Evolutionary conservation across 2,797 vertebrate species (phyloP).

Genomic region (Eutrigla gurnardus): DNA sequence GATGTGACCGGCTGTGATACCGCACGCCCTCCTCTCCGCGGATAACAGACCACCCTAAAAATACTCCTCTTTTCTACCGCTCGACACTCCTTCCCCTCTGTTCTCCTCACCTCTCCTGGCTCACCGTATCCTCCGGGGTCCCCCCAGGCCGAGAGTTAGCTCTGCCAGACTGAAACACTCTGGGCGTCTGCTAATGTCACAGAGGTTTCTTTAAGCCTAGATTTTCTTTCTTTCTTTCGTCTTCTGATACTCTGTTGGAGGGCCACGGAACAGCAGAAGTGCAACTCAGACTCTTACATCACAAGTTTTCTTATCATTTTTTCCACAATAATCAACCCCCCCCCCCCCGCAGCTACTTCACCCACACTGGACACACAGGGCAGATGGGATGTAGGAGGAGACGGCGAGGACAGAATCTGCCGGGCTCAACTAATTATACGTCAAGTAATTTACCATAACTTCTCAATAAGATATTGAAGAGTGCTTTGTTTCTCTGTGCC

Average conservation of each 20-base stretch:
- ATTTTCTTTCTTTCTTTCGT: slow-evolving; percentile 45
- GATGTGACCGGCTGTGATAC: slow-evolving; percentile 76
- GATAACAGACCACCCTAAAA: slow-evolving; percentile 85
- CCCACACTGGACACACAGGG: slow-evolving; percentile 80
- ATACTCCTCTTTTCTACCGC: slow-evolving; percentile 72
- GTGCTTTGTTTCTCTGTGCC: slow-evolving; percentile 56
- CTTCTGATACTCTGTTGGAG: slow-evolving; percentile 40
- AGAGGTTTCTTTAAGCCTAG: slow-evolving; percentile 57
- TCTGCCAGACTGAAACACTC: slow-evolving; percentile 69
- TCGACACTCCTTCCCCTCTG: slow-evolving; percentile 42
- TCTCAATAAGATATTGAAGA: slow-evolving; percentile 60
- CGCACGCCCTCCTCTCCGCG: slow-evolving; percentile 58
- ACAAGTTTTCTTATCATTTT: slow-evolving; percentile 74
- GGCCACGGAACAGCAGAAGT: slow-evolving; percentile 55
- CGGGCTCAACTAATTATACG: slow-evolving; percentile 72
- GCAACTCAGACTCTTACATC: slow-evolving; percentile 75
- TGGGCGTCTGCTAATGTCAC: slow-evolving; percentile 64
- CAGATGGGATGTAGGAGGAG: slow-evolving; percentile 85
- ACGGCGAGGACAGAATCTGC: slow-evolving; percentile 72
- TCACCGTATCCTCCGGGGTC: slow-evolving; percentile 64
- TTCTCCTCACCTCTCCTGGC: slow-evolving; percentile 73
- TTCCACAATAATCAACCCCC: slow-evolving; percentile 66
- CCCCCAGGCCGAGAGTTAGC: slow-evolving; percentile 51
- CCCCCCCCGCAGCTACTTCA: slow-evolving; percentile 65
- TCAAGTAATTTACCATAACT: slow-evolving; percentile 67